phyloP scores from a whole-genome alignment of 2,888 invertebrate genomes.

The Ligdia adustata region DNA sequence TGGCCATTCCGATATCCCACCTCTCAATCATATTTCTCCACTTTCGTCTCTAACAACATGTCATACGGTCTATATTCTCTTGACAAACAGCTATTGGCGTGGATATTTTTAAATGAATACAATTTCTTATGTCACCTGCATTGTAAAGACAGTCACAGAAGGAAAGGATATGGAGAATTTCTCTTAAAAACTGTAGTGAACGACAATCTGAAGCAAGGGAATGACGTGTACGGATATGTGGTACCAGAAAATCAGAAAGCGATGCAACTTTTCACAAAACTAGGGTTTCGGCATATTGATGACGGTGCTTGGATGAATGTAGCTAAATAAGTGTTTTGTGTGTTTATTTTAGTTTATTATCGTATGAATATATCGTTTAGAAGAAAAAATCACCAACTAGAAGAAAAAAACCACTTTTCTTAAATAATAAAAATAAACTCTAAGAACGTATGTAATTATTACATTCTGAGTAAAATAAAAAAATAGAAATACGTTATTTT shows the following conservation, averaged over 20 bases:
- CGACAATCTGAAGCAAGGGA: conserved; percentile 33
- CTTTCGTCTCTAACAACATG: conserved; percentile 32
- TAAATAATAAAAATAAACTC: too few relatives aligned
- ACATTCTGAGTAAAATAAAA: too few relatives aligned
- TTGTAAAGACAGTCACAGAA: conserved; percentile 38
- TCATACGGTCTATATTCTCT: conserved; percentile 40
- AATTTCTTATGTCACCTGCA: conserved; percentile 41
- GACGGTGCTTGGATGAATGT: conserved; percentile 29
- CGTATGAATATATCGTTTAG: too few relatives aligned
- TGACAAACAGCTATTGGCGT: conserved; percentile 37
- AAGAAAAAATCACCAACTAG: too few relatives aligned
- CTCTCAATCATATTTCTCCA: conserved; percentile 34
- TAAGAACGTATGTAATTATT: too few relatives aligned
- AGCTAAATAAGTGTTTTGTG: conserved; percentile 6
- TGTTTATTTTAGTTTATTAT: too few relatives aligned
- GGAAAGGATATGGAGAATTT: conserved; percentile 40
- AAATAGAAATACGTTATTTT: too few relatives aligned
- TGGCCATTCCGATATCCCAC: conserved; percentile 34
- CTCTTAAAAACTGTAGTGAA: conserved; percentile 39
- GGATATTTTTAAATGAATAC: conserved; percentile 45
- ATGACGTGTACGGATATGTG: conserved; percentile 39
- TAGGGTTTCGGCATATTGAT: conserved; percentile 37
- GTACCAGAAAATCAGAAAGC: conserved; percentile 39
- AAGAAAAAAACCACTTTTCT: too few relatives aligned
- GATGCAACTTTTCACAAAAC: conserved; percentile 32